Base-by-base conservation (phyloP, 1,140 invertebrate genomes). In the Cyclina sinensis region DNA sequence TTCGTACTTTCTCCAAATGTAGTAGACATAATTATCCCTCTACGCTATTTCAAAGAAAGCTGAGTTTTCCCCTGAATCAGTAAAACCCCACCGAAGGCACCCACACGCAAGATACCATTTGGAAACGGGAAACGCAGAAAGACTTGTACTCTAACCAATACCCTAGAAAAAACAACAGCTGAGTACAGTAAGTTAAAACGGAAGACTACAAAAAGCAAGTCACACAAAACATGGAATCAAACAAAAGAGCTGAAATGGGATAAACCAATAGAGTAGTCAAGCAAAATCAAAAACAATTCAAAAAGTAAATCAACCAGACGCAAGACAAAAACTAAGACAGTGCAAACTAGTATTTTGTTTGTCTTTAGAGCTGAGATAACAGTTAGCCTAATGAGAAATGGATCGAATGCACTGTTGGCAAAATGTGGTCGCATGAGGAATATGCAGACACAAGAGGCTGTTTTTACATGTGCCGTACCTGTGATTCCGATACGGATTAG, bases 121-220 rank as follows among this genome's bases (percentile, higher is more conserved):
- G 27, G 62, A 18, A 68, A 37, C 62, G 32, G 62, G 62, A 68
- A 68, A 68, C 62, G 62, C 62, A 68, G 62, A 68, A 37, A 68
- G 32, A 30, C 62, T 32, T 68, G 62, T 32, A 68, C 32, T 18
- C 27, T 68, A 30, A 68, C 62, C 24, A 30, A 68, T 32, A 68
- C 32, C 32, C 62, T 30, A 14, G 62, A 68, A 68, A 68, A 68
- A 68, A n/a, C n/a, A n/a, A n/a, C n/a, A n/a, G n/a, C n/a, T n/a
- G n/a, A n/a, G n/a, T n/a, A n/a, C n/a, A n/a, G n/a, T n/a, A n/a
- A n/a, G n/a, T n/a, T n/a, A n/a, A n/a, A n/a, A n/a, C 32, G 9
- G 62, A 68, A 30, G 21, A 32, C 62, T 32, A 27, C 27, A 30
- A 9, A 68, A 68, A 68, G 62, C 18, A 32, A 68, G 27, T 27